Evolutionary conservation across 2,888 invertebrate species (phyloP).

Genomic region (Helicoverpa assulta): DNA sequence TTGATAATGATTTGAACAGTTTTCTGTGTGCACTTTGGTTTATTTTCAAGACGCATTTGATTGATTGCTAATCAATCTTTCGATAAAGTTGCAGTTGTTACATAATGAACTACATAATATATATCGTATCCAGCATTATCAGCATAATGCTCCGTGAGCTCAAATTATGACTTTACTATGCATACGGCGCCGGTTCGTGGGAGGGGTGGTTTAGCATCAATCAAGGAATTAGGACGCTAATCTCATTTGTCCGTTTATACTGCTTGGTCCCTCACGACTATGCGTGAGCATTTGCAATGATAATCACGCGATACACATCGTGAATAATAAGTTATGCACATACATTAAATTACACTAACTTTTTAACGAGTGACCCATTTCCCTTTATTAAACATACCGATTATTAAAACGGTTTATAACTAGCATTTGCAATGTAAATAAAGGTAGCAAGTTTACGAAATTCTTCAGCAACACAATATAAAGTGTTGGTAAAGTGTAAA

Average conservation of each 20-base stretch:
- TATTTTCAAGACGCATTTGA: constrained; percentile 1
- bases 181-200: constrained; percentile 60
- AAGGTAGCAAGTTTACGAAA: background rate
- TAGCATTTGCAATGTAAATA: background rate
- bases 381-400: background rate
- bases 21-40: constrained; percentile 17
- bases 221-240: constrained; percentile 83
- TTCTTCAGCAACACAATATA: background rate
- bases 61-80: constrained; percentile 26
- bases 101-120: background rate
- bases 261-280: constrained; percentile 65
- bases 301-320: constrained; percentile 64
- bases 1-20: constrained; percentile 14
- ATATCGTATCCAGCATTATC: constrained; percentile 49
- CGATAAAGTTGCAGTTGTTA: no score
- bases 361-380: constrained; percentile 37
- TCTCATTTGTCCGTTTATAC: constrained; percentile 79
- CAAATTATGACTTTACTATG: constrained; percentile 73
- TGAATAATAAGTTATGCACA: constrained; percentile 47
- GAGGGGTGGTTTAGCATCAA: constrained; percentile 79
- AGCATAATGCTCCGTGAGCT: constrained; percentile 49
- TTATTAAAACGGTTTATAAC: background rate
- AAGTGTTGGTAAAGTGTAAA: background rate
- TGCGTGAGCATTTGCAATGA: constrained; percentile 68
- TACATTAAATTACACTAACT: constrained; percentile 45